Evolutionary conservation across 2,888 invertebrate species (phyloP), one percentile per base, ranked within the genome.

Genomic region (Capitulum mitella): DNA sequence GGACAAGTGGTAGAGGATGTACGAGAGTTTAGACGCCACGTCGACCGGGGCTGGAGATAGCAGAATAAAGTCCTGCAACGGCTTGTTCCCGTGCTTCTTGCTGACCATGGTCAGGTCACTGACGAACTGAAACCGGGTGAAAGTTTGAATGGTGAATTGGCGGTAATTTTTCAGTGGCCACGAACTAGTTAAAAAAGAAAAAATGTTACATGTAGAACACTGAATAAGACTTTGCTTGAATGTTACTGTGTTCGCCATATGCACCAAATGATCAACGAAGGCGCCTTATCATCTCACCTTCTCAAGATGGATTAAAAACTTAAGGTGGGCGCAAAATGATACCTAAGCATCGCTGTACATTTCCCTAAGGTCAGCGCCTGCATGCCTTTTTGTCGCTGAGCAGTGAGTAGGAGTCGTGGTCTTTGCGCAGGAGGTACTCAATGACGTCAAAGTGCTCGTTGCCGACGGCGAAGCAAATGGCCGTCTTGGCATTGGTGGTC

Each of bases 21-120:
- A 94, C 0, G 98, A 97, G 82, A 99, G 88, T 87, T 99, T 99
- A 79, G 98, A 98, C 34, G 99, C 98, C 26, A 98, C 96, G 85
- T 99, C 98, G 46, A 98, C 97, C 0, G 98, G 98, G 6, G 98
- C 98, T n/a, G 97, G 97, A 0, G 98, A 98, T n/a, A 97, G 94
- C 80, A 99, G 88, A 43, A 99, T 93, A 86, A 99, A 99, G 86
- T 99, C 98, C 85, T 97, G 95, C 81, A 99, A 94, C 0, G 98
- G 97, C 84, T 94, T 93, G 86, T 98, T 97, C 84, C 95, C 93
- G 87, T 95, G 91, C 87, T 94, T 94, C 86, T 97, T 97, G 40
- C 97, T 96, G 86, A 97, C 96, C 58, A 97, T 93, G 97, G 99
- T 99, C 84, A 99, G 88, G 86, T 99, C 98, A 87, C 97, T 98